phyloP scores from a whole-genome alignment of 1,140 invertebrate species.

The Carcinoscorpius rotundicauda region DNA sequence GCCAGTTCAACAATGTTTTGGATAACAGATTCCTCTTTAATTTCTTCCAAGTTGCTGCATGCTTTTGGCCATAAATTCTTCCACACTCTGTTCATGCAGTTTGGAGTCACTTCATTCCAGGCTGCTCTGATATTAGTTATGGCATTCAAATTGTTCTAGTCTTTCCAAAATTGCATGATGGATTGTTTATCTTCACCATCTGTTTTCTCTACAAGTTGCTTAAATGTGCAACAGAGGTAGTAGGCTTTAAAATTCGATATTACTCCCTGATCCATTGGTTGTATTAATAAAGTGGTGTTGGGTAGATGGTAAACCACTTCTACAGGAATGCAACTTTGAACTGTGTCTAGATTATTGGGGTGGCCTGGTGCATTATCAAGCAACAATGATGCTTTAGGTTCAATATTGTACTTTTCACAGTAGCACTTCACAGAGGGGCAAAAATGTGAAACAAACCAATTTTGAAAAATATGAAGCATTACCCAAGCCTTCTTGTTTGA shows the following conservation, averaged over 20 bases:
- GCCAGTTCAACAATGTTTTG: not conserved
- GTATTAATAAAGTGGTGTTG: slow-evolving; percentile 3
- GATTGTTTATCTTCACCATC: slow-evolving; percentile 4
- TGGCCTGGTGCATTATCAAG: slow-evolving; percentile 19
- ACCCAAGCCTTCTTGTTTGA: slow-evolving; percentile 34
- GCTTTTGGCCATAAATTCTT: not conserved
- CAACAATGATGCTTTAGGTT: slow-evolving; percentile 17
- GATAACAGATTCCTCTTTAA: not conserved
- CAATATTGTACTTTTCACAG: slow-evolving; percentile 10
- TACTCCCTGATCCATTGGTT: slow-evolving; percentile 21
- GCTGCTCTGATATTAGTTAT: not conserved
- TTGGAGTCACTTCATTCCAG: slow-evolving; percentile 5
- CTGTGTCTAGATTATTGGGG: slow-evolving; percentile 12
- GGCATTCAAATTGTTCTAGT: slow-evolving; percentile 6
- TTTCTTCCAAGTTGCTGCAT: not conserved
- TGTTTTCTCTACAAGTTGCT: slow-evolving; percentile 1
- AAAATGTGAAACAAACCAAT: slow-evolving; percentile 27
- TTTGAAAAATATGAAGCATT: slow-evolving; percentile 29
- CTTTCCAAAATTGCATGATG: slow-evolving; percentile 3
- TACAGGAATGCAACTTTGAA: slow-evolving; percentile 10
- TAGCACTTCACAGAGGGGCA: slow-evolving; percentile 12
- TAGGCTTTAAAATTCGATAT: slow-evolving; percentile 18
- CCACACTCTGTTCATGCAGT: slow-evolving; percentile 2
- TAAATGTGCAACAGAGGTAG: slow-evolving; percentile 12
- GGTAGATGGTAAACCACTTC: slow-evolving; percentile 12